Evolutionary conservation across 2,797 vertebrate species (phyloP), one percentile per base, ranked within the genome.

Genomic region (Trachurus trachurus): DNA sequence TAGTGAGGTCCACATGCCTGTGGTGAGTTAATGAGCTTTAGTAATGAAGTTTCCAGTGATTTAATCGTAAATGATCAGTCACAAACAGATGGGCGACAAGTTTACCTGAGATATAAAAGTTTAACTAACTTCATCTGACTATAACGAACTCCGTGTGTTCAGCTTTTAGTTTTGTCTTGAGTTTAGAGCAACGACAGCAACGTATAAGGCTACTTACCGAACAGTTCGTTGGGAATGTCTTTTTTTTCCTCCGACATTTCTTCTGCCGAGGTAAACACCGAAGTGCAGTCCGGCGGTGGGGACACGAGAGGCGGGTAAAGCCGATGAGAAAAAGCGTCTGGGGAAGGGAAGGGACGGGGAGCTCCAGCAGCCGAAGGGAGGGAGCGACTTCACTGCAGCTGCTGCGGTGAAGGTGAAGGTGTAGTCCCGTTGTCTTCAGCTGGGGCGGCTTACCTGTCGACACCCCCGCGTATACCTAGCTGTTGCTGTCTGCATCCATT

Each of bases 171-270:
- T 26, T 26, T 26, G 26, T 26, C 26, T 26, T 26, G 6, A 9
- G 47, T 49, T 49, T 8, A 21, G 9, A 21, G 10, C n/a, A 5
- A 11, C 49, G 4, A 10, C 47, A 3, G 19, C 47, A 4, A 49
- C 45, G 9, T 44, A 44, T 12, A 16, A 44, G 42, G 13, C 42
- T 3, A 45, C 96, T 96, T 88, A 97, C 97, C 97, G 76, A 95
- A 81, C 86, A 97, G 91, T 66, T 97, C 96, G 66, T 84, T 83
- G 83, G 96, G 91, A 5, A 96, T 81, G 15, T 96, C 96, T 54
- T 92, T 58, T 74, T 91, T 93, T 21, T 96, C 96, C 85, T 96
- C 95, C 54, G 95, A 91, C 96, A 97, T 96, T 66, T 88, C 88
- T 78, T 78, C 85, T 45, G 74, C 85, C 60, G 82, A n/a, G 58